Percentiles rank a stretch among this genome's conserved stretches.
Conservation (phyloP, 2,113 vertebrate genomes). For the Nematolebias whitei region DNA sequence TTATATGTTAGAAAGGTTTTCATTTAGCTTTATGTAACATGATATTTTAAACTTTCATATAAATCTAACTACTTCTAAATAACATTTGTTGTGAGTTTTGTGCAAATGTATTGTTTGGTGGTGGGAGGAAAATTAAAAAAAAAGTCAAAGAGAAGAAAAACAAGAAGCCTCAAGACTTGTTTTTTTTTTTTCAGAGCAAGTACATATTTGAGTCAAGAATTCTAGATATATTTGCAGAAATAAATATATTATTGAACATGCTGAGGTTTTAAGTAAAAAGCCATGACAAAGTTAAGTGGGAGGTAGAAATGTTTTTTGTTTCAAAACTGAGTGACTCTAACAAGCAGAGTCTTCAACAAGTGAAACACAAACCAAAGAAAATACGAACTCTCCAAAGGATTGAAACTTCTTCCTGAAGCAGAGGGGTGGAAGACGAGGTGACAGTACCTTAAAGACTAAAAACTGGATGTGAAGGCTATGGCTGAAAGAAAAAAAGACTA, state of each 20-base stretch:
- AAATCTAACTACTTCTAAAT: not conserved
- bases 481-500: slow-evolving; percentile 41
- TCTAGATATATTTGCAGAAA: not conserved
- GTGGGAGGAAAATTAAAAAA: not conserved
- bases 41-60: no score
- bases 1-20: no score
- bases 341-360: slow-evolving; percentile 12
- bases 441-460: slow-evolving; percentile 19
- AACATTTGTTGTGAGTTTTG: not conserved
- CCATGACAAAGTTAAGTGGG: not conserved
- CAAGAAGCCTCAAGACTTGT: not conserved
- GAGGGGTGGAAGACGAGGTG: slow-evolving; percentile 16
- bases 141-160: not conserved
- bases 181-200: not conserved
- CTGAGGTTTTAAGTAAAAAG: not conserved
- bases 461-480: slow-evolving; percentile 32
- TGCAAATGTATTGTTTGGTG: not conserved
- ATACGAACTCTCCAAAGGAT: slow-evolving; percentile 16
- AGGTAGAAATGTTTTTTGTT: not conserved
- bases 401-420: slow-evolving; percentile 9
- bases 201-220: not conserved
- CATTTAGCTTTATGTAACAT: no score
- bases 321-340: slow-evolving; percentile 1
- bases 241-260: not conserved
- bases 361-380: slow-evolving; percentile 17